These are phyloP conservation scores for Alviniconcha strummeri DNA, from an alignment of 2,888 invertebrate species.

Conservation along the genomic window DNA sequence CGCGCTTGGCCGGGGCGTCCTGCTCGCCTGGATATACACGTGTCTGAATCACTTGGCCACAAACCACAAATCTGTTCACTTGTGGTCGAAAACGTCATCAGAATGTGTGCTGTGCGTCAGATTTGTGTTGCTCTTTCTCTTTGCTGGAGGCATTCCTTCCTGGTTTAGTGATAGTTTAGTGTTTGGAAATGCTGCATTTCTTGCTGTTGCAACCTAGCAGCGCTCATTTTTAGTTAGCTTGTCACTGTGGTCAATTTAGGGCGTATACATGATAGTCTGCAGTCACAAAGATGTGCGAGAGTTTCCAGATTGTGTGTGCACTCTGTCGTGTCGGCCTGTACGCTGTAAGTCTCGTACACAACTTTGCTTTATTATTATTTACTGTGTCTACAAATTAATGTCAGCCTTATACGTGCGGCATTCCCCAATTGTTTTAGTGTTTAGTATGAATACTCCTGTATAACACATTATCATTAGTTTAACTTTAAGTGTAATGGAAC, in stretches of 20 bases:
- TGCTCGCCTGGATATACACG: too few species aligned
- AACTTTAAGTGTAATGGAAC: too few species aligned
- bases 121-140: not conserved
- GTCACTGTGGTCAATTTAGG: too few species aligned
- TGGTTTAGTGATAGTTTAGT: slow-evolving; percentile 17
- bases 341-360: slow-evolving; percentile 52
- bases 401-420: too few species aligned
- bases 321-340: slow-evolving; percentile 64
- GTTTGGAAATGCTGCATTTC: slow-evolving; percentile 22
- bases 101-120: slow-evolving; percentile 20
- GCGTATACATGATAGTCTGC: not conserved
- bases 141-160: slow-evolving; percentile 27
- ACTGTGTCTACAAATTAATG: too few species aligned
- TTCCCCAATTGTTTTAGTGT: too few species aligned
- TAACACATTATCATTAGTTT: too few species aligned
- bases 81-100: slow-evolving; percentile 29
- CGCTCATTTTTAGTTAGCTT: slow-evolving; percentile 20
- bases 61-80: not conserved
- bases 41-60: slow-evolving; percentile 11
- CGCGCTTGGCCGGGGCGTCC: too few species aligned
- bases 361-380: not conserved
- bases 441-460: too few species aligned
- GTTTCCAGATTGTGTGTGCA: slow-evolving; percentile 62
- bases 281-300: slow-evolving; percentile 59
- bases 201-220: slow-evolving; percentile 19